phyloP scores from a whole-genome alignment of 2,888 invertebrate species.

The Agriopis leucophaearia region DNA sequence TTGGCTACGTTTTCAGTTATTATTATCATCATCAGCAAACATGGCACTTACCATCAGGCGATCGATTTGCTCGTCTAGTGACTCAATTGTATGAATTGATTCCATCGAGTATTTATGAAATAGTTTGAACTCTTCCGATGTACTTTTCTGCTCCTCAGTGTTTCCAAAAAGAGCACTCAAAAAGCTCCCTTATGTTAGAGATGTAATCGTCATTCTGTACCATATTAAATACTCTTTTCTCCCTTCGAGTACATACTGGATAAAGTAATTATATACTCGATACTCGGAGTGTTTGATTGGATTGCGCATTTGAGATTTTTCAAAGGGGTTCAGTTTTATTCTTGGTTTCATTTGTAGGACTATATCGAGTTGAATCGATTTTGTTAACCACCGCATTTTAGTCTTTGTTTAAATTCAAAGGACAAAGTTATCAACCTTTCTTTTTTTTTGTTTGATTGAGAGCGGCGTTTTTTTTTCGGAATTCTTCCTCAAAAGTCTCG shows the following conservation, averaged over 20 bases:
- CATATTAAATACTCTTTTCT: constrained; percentile 59
- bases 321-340: constrained; percentile 7
- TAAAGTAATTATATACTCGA: constrained; percentile 60
- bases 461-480: not conserved
- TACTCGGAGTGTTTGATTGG: constrained; percentile 49
- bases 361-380: constrained; percentile 3
- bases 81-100: no score
- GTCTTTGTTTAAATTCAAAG: not conserved
- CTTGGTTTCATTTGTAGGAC: not conserved
- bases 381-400: not conserved
- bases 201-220: constrained; percentile 45
- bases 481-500: no score
- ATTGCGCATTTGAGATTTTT: constrained; percentile 33
- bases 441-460: not conserved
- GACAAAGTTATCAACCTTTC: no score
- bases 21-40: no score
- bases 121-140: not conserved
- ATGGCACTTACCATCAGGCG: no score
- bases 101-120: no score
- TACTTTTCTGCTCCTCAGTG: not conserved
- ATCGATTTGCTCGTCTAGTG: no score
- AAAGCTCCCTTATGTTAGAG: constrained; percentile 32
- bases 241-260: constrained; percentile 46
- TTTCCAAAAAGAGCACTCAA: constrained; percentile 26
- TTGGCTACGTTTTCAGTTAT: no score